These are phyloP conservation scores for Parthenolecanium corni DNA, from an alignment of 2,888 invertebrate species.

Conservation along the genomic window DNA sequence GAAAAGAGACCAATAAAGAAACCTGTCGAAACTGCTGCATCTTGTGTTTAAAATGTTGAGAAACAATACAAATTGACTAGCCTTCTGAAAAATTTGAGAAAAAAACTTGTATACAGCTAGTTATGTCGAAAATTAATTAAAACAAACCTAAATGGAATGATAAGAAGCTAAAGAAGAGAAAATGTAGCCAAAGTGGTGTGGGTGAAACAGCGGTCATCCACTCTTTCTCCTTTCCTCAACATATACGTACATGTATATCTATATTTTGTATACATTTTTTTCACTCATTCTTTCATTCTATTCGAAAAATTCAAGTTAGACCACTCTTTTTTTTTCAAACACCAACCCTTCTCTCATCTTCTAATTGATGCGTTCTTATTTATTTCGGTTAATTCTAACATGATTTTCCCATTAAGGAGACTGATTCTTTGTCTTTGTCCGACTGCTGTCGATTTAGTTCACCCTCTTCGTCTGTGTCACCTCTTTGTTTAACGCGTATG, in stretches of 20 bases:
- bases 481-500: slow-evolving; percentile 15
- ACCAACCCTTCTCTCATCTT: slow-evolving; percentile 25
- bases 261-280: neutral
- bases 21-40: no score
- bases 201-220: slow-evolving; percentile 21
- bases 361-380: slow-evolving; percentile 26
- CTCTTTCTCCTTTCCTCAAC: neutral
- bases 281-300: neutral
- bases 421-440: slow-evolving; percentile 3
- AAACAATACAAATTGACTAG: no score
- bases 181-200: slow-evolving; percentile 15
- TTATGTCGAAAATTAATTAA: slow-evolving; percentile 21
- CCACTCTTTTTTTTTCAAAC: slow-evolving; percentile 12
- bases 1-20: no score
- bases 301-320: slow-evolving; percentile 26
- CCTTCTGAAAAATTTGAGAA: no score
- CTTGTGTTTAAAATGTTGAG: no score
- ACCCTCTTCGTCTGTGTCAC: slow-evolving; percentile 2
- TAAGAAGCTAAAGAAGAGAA: neutral
- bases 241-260: neutral
- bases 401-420: slow-evolving; percentile 26
- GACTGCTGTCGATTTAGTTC: neutral
- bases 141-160: slow-evolving; percentile 12
- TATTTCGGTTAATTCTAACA: slow-evolving; percentile 28
- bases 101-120: no score